Evolutionary conservation across 1,140 invertebrate genomes (phyloP), one percentile per base, ranked within the genome.

Genomic region (Bombus cullumanus): DNA sequence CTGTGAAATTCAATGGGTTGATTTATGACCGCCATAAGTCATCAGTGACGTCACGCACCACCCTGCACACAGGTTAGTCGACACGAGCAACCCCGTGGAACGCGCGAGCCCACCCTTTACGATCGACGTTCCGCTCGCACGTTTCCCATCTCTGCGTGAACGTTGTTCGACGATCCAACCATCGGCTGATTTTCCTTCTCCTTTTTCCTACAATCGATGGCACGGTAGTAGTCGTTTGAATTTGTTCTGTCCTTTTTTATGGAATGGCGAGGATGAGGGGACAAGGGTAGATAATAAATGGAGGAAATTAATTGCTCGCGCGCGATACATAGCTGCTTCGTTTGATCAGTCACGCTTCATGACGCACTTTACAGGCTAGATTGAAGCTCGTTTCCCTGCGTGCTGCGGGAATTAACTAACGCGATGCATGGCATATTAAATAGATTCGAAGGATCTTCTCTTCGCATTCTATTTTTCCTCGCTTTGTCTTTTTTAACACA

Each of bases 11-110:
- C 91, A 92, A 92, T 91, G 90, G 88, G 37, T 92, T 92, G 91
- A 93, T 93, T 93, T 93, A 93, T 92, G 87, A 82, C 68, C 72
- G 83, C 74, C 91, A 89, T 92, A 92, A 92, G 92, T 92, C 91
- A 92, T 85, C 89, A 73, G 86, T 89, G 90, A 92, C 91, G 87
- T 91, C 86, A 89, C 84, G 86, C 82, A 83, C 83, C 83, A 74
- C 77, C 83, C 86, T 71, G 86, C 81, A 62, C 69, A 77, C 79
- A 66, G 81, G 77, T 90, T 86, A 75, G 75, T 75, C 83, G 87
- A 79, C 69, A 74, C 66, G 77, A 71, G 71, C 77, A 62, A 66
- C 69, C 79, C 76, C 82, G 77, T 78, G 66, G 71, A 39, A 81
- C 68, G n/a, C 68, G 81, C 66, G 83, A 57, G 74, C 78, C 78